These are phyloP conservation scores for Tachysurus vachellii DNA, from an alignment of 2,113 vertebrate genomes.

Conservation along the genomic window DNA sequence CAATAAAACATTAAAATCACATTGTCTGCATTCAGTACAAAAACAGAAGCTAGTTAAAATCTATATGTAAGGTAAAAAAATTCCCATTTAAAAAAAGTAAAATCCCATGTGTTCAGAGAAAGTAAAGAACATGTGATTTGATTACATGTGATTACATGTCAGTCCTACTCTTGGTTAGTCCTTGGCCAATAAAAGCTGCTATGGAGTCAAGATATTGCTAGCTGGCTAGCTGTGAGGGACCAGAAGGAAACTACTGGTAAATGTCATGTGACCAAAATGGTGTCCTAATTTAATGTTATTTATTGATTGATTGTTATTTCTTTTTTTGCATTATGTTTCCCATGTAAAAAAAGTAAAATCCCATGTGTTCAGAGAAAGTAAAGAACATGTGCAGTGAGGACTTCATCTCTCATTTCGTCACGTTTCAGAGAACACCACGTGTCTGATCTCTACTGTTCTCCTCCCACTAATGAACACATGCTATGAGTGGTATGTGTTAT, in stretches of 20 bases:
- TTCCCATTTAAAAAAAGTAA: neutral
- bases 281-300: neutral
- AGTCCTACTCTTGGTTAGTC: too few species aligned
- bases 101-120: too few species aligned
- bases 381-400: neutral
- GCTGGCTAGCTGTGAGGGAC: too few species aligned
- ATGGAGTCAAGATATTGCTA: too few species aligned
- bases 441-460: neutral
- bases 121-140: too few species aligned
- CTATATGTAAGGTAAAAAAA: neutral
- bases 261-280: neutral
- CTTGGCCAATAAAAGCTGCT: too few species aligned
- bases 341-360: neutral
- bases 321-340: too few species aligned
- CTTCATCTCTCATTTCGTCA: neutral
- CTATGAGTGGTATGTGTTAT: slow-evolving; percentile 49
- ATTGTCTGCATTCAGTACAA: neutral
- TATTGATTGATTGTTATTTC: too few species aligned
- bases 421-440: neutral
- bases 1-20: neutral
- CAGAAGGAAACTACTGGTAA: neutral
- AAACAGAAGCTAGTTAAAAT: neutral
- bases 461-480: slow-evolving; percentile 7
- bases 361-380: neutral
- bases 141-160: too few species aligned